Evolutionary conservation across 2,797 vertebrate species (phyloP).

Genomic region (Sternotherus odoratus): DNA sequence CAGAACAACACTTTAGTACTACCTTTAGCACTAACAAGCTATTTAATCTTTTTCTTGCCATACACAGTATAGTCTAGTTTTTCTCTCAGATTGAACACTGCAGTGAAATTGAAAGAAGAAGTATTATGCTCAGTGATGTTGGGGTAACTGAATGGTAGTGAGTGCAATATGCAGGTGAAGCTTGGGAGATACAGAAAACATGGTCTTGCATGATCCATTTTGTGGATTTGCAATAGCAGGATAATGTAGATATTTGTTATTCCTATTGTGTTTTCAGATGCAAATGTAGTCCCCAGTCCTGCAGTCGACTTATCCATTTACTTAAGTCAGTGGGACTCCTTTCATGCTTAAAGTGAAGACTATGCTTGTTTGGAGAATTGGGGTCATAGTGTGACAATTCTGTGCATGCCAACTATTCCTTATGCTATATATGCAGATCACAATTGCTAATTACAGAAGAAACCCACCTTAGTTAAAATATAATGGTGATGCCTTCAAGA

Average conservation of each 20-base stretch:
- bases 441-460: background rate
- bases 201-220: background rate
- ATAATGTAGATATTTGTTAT: background rate
- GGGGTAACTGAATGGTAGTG: background rate
- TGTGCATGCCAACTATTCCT: background rate
- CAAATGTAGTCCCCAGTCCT: background rate
- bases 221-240: background rate
- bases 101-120: constrained; percentile 4
- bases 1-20: too few species aligned
- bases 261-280: background rate
- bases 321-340: background rate
- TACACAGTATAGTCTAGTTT: background rate
- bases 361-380: background rate
- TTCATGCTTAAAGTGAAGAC: background rate
- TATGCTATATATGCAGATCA: background rate
- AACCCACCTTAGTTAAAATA: background rate
- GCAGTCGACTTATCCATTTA: background rate
- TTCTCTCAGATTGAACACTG: background rate
- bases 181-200: background rate
- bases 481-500: background rate
- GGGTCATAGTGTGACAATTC: accelerated
- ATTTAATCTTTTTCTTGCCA: constrained; percentile 50
- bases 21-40: constrained; percentile 13
- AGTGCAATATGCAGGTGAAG: background rate
- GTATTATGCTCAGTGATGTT: background rate